Percentiles rank a stretch among this genome's conserved stretches.
Evolutionary conservation across 1,140 invertebrate genomes (phyloP).

Genomic region (Phthorimaea operculella): DNA sequence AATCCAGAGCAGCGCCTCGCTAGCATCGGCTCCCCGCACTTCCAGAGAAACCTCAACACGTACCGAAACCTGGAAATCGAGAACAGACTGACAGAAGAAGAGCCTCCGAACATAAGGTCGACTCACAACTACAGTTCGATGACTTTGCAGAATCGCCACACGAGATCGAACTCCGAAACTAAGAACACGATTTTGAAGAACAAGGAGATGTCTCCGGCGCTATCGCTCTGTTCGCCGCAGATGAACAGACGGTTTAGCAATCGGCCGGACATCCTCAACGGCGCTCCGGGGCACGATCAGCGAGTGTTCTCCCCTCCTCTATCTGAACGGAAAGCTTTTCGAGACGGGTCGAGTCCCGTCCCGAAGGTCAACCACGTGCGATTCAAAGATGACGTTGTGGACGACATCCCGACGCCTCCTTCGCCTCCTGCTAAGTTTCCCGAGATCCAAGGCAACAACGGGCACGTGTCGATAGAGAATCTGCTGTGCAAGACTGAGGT

Average conservation of each 20-base stretch:
- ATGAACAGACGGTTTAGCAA: slow-evolving; percentile 64
- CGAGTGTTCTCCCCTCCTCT: slow-evolving; percentile 44
- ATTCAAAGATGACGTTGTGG: slow-evolving; percentile 60
- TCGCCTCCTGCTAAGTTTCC: slow-evolving; percentile 63
- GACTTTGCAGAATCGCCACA: slow-evolving; percentile 55
- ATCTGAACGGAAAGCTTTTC: slow-evolving; percentile 40
- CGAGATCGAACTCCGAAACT: slow-evolving; percentile 62
- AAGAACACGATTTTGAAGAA: slow-evolving; percentile 63
- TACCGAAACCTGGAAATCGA: slow-evolving; percentile 67
- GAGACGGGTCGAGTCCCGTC: slow-evolving; percentile 41
- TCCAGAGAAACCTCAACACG: slow-evolving; percentile 67
- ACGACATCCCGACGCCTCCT: slow-evolving; percentile 59
- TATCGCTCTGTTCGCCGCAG: slow-evolving; percentile 66
- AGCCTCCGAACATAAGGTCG: slow-evolving; percentile 38
- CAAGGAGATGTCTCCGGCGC: slow-evolving; percentile 58
- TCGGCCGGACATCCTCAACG: slow-evolving; percentile 47
- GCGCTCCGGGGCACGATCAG: slow-evolving; percentile 41
- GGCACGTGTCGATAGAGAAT: slow-evolving; percentile 70
- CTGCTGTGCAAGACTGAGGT: slow-evolving; percentile 74
- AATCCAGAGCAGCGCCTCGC: slow-evolving; percentile 64
- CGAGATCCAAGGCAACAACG: slow-evolving; percentile 65
- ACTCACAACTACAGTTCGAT: slow-evolving; percentile 64
- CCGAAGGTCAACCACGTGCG: slow-evolving; percentile 59
- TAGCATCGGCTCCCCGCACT: slow-evolving; percentile 70
- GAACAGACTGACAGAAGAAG: slow-evolving; percentile 44